Evolutionary conservation across 2,797 vertebrate genomes (phyloP).

Genomic region (Sebastiscus albofasciatus): DNA sequence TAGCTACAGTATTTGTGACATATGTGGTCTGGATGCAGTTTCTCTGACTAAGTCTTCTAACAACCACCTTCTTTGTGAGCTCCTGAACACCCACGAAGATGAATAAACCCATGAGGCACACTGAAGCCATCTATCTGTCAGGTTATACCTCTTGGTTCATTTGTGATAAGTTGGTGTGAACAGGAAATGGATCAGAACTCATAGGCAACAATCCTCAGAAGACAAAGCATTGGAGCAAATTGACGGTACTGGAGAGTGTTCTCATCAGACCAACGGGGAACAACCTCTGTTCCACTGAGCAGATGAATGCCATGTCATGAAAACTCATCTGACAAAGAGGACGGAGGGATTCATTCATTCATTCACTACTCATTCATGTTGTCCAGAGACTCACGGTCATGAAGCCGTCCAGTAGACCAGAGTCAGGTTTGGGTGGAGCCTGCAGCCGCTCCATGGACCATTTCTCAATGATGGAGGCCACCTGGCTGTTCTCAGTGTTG

Average conservation of each 20-base stretch:
- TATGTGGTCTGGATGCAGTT: background rate
- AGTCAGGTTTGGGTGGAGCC: slow-evolving; percentile 88
- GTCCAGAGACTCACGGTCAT: slow-evolving; percentile 91
- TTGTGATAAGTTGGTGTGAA: background rate
- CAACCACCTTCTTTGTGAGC: background rate
- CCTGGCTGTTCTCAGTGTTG: slow-evolving; percentile 89
- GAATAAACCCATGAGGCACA: background rate
- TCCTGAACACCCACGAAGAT: background rate
- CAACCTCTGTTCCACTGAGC: background rate
- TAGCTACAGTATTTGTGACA: background rate
- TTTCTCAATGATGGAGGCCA: slow-evolving; percentile 90
- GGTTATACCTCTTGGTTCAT: background rate
- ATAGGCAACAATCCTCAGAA: background rate
- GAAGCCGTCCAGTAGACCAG: slow-evolving; percentile 92
- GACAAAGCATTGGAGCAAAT: background rate
- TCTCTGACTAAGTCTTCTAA: background rate
- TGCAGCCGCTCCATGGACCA: slow-evolving; percentile 95
- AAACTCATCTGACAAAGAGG: background rate
- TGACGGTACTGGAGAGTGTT: background rate
- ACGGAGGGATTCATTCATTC: background rate
- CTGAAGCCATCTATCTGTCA: background rate
- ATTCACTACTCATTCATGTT: background rate
- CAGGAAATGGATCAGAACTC: background rate
- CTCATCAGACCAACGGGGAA: background rate
- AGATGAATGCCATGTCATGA: background rate